Evolutionary conservation across 92 coral and sea anemone species (phyloP).

Genomic region (Epizoanthus illoricatus): DNA sequence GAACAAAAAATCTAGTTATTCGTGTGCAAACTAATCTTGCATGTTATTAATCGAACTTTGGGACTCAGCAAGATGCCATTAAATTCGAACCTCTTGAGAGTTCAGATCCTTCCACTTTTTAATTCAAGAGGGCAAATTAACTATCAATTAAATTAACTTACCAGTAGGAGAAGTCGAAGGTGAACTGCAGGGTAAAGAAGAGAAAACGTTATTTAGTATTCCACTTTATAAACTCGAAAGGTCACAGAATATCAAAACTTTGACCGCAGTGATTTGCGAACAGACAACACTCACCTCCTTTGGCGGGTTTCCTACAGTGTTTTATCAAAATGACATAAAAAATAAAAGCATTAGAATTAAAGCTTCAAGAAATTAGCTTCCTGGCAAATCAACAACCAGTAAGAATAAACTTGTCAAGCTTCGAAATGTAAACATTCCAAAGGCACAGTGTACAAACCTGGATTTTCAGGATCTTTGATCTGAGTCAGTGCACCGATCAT

Average conservation of each 20-base stretch:
- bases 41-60: neutral
- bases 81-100: conserved; percentile 9
- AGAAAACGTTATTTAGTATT: conserved; percentile 15
- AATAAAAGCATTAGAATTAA: conserved; percentile 9
- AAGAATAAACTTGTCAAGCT: conserved; percentile 11
- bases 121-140: conserved; percentile 14
- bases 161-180: conserved; percentile 99
- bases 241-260: neutral
- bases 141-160: conserved; percentile 50
- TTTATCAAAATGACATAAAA: conserved; percentile 18
- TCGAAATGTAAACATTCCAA: conserved; percentile 75
- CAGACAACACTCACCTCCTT: conserved; percentile 75
- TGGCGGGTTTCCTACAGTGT: conserved; percentile 76
- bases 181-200: conserved; percentile 58
- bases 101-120: neutral
- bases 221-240: neutral
- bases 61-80: neutral
- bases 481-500: conserved; percentile 90
- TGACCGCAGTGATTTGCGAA: conserved; percentile 12
- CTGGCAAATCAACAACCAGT: neutral
- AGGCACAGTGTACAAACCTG: conserved; percentile 69
- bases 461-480: conserved; percentile 86
- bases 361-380: conserved; percentile 10
- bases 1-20: neutral
- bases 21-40: neutral